Evolutionary conservation across 2,113 vertebrate species (phyloP).

Genomic region (Leptocoma aspasia): DNA sequence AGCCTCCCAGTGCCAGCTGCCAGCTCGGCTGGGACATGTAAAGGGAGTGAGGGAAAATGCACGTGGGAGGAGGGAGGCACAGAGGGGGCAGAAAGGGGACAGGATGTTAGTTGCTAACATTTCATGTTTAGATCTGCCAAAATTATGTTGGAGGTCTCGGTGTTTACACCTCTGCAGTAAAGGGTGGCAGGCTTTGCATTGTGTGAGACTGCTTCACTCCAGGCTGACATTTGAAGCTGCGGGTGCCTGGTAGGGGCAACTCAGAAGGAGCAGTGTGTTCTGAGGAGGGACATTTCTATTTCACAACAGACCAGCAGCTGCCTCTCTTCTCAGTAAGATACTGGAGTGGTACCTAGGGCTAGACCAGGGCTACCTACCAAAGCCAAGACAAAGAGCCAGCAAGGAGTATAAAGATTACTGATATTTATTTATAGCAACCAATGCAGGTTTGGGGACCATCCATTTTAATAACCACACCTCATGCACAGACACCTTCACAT

Average conservation of each 20-base stretch:
- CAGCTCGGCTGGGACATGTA: not conserved
- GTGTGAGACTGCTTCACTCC: not conserved
- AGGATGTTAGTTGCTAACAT: not conserved
- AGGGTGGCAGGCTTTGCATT: not conserved
- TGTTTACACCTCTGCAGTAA: not conserved
- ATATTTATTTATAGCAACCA: not conserved
- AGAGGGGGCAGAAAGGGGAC: not conserved
- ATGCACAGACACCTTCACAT: not conserved
- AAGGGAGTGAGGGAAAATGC: not conserved
- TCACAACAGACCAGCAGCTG: not conserved
- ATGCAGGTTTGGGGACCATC: not conserved
- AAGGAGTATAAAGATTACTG: not conserved
- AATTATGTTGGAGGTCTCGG: rapidly evolving
- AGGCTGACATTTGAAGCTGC: not conserved
- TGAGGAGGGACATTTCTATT: not conserved
- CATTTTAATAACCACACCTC: not conserved
- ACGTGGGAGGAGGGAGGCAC: not conserved
- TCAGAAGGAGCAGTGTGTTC: not conserved
- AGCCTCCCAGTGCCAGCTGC: slow-evolving; percentile 3
- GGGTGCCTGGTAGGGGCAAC: not conserved
- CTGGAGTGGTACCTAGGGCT: not conserved
- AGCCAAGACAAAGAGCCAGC: not conserved
- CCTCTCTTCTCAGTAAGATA: not conserved
- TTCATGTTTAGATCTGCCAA: not conserved
- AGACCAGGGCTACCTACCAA: not conserved